These are phyloP conservation scores for Ophraella communa DNA, from an alignment of 2,888 invertebrate genomes.

Conservation along the genomic window DNA sequence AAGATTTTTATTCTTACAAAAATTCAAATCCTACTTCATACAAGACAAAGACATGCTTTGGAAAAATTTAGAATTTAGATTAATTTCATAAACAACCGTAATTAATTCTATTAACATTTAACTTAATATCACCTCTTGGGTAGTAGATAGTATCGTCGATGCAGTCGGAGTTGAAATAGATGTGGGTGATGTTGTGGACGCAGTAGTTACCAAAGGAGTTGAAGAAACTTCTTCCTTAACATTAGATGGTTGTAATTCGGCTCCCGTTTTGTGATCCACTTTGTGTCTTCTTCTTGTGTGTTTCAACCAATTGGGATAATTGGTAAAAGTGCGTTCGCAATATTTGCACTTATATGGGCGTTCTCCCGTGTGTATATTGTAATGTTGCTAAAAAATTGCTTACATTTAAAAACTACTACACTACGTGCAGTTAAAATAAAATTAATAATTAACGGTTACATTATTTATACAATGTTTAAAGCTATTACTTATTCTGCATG, in stretches of 20 bases:
- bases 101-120: no score
- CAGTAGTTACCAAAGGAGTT: background rate
- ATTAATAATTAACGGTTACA: no score
- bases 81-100: no score
- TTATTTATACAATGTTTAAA: no score
- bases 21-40: no score
- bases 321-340: constrained; percentile 65
- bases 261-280: constrained; percentile 56
- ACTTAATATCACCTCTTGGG: background rate
- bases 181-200: background rate
- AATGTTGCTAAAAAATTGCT: constrained; percentile 59
- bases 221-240: constrained; percentile 9
- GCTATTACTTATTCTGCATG: no score
- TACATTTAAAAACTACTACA: no score
- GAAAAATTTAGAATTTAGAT: no score
- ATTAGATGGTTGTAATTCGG: constrained; percentile 43
- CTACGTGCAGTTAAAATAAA: no score
- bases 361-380: constrained; percentile 65
- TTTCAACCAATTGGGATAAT: constrained; percentile 66
- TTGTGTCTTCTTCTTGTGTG: constrained; percentile 66
- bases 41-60: no score
- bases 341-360: constrained; percentile 65
- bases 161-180: background rate
- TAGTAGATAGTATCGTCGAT: background rate
- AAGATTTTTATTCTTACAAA: no score